phyloP scores from a whole-genome alignment of 2,888 invertebrate species.

The Megaustenia siamemsis region DNA sequence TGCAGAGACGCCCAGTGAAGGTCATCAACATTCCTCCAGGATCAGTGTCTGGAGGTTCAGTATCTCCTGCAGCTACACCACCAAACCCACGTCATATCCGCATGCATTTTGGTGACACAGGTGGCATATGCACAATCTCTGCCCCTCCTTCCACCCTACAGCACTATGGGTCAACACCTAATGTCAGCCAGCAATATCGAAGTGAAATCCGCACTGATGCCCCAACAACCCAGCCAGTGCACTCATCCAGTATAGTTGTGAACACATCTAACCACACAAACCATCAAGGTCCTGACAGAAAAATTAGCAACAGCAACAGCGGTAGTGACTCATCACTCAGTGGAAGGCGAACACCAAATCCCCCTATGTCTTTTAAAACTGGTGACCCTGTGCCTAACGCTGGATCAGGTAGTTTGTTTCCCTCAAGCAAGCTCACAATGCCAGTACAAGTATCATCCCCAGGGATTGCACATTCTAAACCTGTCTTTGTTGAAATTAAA shows the following conservation, averaged over 20 bases:
- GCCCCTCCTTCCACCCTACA: slow-evolving; percentile 42
- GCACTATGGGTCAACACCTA: slow-evolving; percentile 42
- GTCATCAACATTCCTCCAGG: slow-evolving; percentile 57
- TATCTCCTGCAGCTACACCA: slow-evolving; percentile 48
- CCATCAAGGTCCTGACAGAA: slow-evolving; percentile 29
- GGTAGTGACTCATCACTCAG: slow-evolving; percentile 17
- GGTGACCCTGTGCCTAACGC: not conserved
- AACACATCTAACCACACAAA: slow-evolving; percentile 42
- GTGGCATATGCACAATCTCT: slow-evolving; percentile 54
- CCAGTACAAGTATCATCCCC: slow-evolving; percentile 52
- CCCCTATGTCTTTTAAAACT: slow-evolving; percentile 24
- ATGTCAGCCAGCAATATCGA: slow-evolving; percentile 49
- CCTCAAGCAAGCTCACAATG: slow-evolving; percentile 16
- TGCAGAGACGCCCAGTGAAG: slow-evolving; percentile 52
- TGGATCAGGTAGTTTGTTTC: not conserved
- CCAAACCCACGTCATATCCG: slow-evolving; percentile 47
- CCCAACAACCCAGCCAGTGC: slow-evolving; percentile 37
- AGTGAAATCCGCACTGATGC: slow-evolving; percentile 51
- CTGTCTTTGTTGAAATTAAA: slow-evolving; percentile 46
- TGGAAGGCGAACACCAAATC: slow-evolving; percentile 35
- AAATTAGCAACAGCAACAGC: not conserved
- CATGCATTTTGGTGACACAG: slow-evolving; percentile 57
- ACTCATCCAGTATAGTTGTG: slow-evolving; percentile 53
- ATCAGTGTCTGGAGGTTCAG: slow-evolving; percentile 51
- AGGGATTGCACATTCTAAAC: slow-evolving; percentile 48